Evolutionary conservation across 2,888 invertebrate genomes (phyloP).

Genomic region (Dolichopus griseipennis): DNA sequence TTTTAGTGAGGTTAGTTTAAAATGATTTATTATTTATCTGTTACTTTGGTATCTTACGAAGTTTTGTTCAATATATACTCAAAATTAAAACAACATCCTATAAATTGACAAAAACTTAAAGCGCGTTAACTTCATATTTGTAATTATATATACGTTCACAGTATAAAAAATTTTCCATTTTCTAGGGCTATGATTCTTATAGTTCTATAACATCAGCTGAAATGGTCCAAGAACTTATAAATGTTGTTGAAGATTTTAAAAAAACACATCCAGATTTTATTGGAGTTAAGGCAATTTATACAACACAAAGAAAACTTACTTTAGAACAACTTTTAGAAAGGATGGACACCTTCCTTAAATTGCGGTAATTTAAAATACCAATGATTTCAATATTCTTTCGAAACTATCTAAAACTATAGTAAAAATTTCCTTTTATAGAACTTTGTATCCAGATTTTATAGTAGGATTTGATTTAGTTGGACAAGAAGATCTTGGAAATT

Average conservation of each 20-base stretch:
- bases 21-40: too few species aligned
- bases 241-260: slow-evolving; percentile 46
- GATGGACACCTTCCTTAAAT: slow-evolving; percentile 27
- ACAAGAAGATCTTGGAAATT: slow-evolving; percentile 53
- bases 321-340: slow-evolving; percentile 16
- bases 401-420: not conserved
- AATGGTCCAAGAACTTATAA: slow-evolving; percentile 38
- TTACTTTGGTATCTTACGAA: too few species aligned
- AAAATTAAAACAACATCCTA: too few species aligned
- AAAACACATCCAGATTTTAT: slow-evolving; percentile 48
- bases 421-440: slow-evolving; percentile 24
- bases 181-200: slow-evolving; percentile 48
- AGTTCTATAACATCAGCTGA: slow-evolving; percentile 45
- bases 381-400: not conserved
- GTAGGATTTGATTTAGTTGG: slow-evolving; percentile 61
- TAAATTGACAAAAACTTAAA: too few species aligned
- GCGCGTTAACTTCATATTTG: too few species aligned
- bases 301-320: slow-evolving; percentile 27
- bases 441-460: slow-evolving; percentile 46
- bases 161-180: slow-evolving; percentile 9
- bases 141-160: not conserved
- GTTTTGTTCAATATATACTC: too few species aligned
- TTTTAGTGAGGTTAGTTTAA: slow-evolving; percentile 27
- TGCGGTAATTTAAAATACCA: slow-evolving; percentile 28
- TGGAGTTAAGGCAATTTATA: slow-evolving; percentile 52